Evolutionary conservation across 2,888 invertebrate species (phyloP), one percentile per base, ranked within the genome.

Genomic region (Leptopterna dolabrata): DNA sequence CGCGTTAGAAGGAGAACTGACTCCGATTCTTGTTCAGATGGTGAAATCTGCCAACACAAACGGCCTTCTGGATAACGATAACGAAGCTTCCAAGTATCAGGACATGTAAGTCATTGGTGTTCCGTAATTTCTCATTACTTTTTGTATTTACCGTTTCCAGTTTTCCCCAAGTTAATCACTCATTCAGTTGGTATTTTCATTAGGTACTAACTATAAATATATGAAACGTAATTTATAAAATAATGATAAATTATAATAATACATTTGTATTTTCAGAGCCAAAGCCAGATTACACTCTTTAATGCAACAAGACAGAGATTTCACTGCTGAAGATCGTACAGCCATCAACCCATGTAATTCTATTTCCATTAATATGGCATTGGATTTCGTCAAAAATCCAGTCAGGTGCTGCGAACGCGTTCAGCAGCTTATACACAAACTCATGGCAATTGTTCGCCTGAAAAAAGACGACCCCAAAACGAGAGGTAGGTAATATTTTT

Each of bases 11-110:
- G 99, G 99, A 0, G 99, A 99, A 92, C 93, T 99, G 55, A 99
- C 99, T 0, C 99, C 99, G 0, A 99, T 99, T 91, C 93, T 99
- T 76, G 99, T 99, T 81, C 99, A 99, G 93, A 99, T 99, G 99
- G 99, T 99, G 51, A 99, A 99, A 92, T 98, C 98, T 89, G 99
- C 99, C 30, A 99, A 99, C 91, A 99, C 99, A 0, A 99, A 99
- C 93, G 99, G 99, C 90, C 91, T 99, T 55, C 93, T 99, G 73
- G 99, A 99, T 91, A 99, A 99, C 91, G 99, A 99, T 92, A 98
- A 98, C 91, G 99, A 99, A 92, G 98, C 97, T 19, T 97, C 97
- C 91, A 98, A 98, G 92, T 97, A 96, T 92, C 98, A 98, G 92
- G 97, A 97, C 92, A 96, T 97, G 97, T 97, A 92, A 94, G 88